Evolutionary conservation across 2,888 invertebrate genomes (phyloP).

Genomic region (Drosophila paracracens): DNA sequence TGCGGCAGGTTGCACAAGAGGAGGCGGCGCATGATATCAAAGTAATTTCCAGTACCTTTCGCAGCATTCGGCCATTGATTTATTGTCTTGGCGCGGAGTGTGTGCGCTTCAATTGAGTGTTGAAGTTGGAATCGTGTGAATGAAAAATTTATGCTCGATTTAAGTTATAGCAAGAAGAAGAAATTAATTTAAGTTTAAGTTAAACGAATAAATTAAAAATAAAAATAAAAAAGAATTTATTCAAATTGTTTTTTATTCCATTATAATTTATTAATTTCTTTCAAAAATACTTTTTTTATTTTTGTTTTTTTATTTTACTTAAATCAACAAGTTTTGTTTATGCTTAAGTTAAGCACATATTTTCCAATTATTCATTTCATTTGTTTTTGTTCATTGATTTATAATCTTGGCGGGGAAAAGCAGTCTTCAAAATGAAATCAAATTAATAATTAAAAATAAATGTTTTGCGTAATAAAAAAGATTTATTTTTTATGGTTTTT

Average conservation of each 20-base stretch:
- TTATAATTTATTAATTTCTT: no score
- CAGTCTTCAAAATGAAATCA: neutral
- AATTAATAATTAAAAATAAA: neutral
- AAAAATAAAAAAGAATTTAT: neutral
- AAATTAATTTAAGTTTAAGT: neutral
- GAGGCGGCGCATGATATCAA: slow-evolving; percentile 60
- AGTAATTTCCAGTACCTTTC: slow-evolving; percentile 61
- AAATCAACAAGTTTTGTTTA: neutral
- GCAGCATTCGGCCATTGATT: slow-evolving; percentile 67
- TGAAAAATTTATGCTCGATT: neutral
- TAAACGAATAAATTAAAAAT: neutral
- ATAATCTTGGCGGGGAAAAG: neutral
- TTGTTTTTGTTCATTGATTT: neutral
- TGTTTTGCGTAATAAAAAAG: neutral
- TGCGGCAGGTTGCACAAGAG: slow-evolving; percentile 66
- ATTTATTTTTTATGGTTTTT: neutral
- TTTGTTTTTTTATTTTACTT: no score
- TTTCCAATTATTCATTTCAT: neutral
- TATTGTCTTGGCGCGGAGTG: slow-evolving; percentile 61
- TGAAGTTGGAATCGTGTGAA: neutral
- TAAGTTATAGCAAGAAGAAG: neutral
- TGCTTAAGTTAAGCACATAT: neutral
- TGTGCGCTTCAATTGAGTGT: neutral
- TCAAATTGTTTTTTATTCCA: no score
- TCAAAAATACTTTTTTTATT: no score